Evolutionary conservation across 2,888 invertebrate genomes (phyloP).

Genomic region (Nephrocerus scutellatus): DNA sequence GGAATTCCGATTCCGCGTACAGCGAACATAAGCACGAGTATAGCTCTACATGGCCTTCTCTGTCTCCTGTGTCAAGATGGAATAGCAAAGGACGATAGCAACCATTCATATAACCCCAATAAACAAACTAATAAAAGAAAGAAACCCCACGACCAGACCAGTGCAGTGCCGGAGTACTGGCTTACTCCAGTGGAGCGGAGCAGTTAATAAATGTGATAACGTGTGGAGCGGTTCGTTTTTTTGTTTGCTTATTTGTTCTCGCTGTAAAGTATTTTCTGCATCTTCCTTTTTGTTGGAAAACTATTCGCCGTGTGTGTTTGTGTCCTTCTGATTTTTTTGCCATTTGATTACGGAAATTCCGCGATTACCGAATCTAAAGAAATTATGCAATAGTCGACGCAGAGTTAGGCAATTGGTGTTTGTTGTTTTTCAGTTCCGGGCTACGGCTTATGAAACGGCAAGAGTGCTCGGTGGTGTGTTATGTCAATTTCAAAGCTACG

Average conservation of each 20-base stretch:
- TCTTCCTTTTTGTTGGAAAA: no score
- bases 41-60: not conserved
- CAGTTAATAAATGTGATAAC: not conserved
- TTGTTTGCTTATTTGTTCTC: no score
- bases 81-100: conserved; percentile 47
- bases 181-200: conserved; percentile 6
- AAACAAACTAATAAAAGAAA: conserved; percentile 48
- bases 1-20: no score
- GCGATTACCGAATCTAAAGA: conserved; percentile 25
- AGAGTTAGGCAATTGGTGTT: no score
- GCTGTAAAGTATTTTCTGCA: no score
- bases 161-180: conserved; percentile 13
- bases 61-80: not conserved
- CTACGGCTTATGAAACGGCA: no score
- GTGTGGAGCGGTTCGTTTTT: not conserved
- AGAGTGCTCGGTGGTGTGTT: no score
- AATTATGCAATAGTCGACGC: no score
- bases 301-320: no score
- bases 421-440: no score
- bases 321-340: no score
- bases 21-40: no score
- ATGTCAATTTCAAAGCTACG: conserved; percentile 45
- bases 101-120: conserved; percentile 47
- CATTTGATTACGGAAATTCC: conserved; percentile 6
- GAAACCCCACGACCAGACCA: conserved; percentile 19